These are phyloP conservation scores for Elegia similella DNA, from an alignment of 2,888 invertebrate species.

Conservation along the genomic window DNA sequence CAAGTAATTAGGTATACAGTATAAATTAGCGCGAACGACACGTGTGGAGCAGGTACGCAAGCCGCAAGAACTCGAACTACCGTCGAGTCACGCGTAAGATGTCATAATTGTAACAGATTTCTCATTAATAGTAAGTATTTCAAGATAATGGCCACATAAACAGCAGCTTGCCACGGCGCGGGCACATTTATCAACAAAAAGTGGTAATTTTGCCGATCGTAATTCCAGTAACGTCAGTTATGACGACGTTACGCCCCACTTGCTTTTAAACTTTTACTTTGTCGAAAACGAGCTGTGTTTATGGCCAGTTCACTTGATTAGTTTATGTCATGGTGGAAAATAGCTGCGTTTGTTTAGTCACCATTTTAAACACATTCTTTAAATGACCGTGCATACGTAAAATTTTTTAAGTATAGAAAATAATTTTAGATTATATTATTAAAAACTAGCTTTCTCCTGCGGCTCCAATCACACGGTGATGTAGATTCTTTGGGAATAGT, in stretches of 20 bases:
- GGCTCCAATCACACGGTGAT: too few relatives aligned
- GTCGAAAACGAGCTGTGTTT: conserved; percentile 42
- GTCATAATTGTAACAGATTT: conserved; percentile 70
- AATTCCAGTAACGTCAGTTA: conserved; percentile 59
- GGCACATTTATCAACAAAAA: conserved; percentile 76
- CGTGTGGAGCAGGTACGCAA: neutral
- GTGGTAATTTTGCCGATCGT: conserved; percentile 70
- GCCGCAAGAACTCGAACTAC: conserved; percentile 17
- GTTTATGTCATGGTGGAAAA: conserved; percentile 4
- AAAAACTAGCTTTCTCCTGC: too few relatives aligned
- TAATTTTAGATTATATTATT: too few relatives aligned
- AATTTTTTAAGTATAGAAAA: too few relatives aligned
- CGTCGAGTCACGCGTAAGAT: conserved; percentile 40
- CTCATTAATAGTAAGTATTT: conserved; percentile 76
- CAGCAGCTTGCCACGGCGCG: conserved; percentile 59
- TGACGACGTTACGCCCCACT: conserved; percentile 51
- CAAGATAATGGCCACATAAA: conserved; percentile 76
- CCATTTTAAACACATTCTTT: neutral
- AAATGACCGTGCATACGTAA: conserved; percentile 8
- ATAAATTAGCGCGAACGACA: conserved; percentile 12
- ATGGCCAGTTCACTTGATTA: conserved; percentile 32
- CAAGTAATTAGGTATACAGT: conserved; percentile 5
- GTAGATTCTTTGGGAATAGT: too few relatives aligned
- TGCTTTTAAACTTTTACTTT: conserved; percentile 50
- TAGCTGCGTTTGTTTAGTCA: neutral